Percentiles rank a stretch among this genome's conserved stretches.
These are phyloP conservation scores for Pithys albifrons DNA, from an alignment of 2,113 vertebrate species.

Conservation along the genomic window DNA sequence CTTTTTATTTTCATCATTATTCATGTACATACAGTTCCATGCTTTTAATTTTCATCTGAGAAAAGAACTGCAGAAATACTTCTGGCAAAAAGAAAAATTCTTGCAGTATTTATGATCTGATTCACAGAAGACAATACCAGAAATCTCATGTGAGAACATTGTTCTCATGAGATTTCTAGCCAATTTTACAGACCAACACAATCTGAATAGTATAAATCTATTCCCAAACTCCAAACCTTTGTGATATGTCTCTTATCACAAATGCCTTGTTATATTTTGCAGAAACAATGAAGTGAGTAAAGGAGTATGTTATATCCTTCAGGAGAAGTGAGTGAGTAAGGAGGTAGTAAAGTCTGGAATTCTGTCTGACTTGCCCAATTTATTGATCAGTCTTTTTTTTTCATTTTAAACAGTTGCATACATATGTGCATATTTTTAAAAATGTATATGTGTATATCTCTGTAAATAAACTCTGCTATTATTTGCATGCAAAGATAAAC, in stretches of 20 bases:
- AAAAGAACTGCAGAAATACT: neutral
- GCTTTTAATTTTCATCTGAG: neutral
- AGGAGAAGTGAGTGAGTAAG: neutral
- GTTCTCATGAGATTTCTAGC: conserved; percentile 28
- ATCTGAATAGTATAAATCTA: conserved; percentile 22
- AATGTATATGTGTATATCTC: neutral
- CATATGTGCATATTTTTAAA: neutral
- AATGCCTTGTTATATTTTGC: neutral
- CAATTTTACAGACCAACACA: conserved; percentile 18
- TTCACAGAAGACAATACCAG: neutral
- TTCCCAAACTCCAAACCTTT: neutral
- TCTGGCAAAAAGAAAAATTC: neutral
- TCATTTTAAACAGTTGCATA: neutral
- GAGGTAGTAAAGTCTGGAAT: neutral
- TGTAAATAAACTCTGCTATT: neutral
- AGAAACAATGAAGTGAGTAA: neutral
- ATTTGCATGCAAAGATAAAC: neutral
- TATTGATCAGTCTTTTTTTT: neutral
- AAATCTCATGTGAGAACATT: conserved; percentile 28
- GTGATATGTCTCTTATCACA: neutral
- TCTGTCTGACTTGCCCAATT: neutral
- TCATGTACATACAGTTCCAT: neutral
- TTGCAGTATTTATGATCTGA: conserved; percentile 31
- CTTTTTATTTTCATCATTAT: neutral
- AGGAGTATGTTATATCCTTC: neutral